Evolutionary conservation across 1,140 invertebrate genomes (phyloP), one percentile per base, ranked within the genome.

Genomic region (Cydia amplana): DNA sequence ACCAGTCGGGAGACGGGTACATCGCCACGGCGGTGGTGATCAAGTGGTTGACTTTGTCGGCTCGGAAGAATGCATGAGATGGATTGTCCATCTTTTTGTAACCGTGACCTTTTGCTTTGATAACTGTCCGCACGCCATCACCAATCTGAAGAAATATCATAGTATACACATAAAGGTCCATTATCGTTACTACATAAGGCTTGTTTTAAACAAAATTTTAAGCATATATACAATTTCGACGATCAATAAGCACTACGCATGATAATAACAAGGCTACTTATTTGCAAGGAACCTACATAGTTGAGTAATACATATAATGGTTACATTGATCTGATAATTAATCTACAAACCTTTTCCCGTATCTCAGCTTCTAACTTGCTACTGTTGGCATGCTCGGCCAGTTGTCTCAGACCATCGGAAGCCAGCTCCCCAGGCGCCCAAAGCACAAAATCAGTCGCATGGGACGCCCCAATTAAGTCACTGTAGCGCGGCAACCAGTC

Each of bases 1-100:
- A 92, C 91, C 91, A 92, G 65, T 92, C 91, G 0, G 91, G 91
- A 2, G 91, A 92, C 0, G 91, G 91, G 65, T 85, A 76, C 3
- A 92, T 25, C 0, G 81, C 88, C 0, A 91, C 79, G 0, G 84
- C 86, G 1, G 84, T 85, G 1, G 87, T 86, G 43, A 91, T 75
- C 4, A 92, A 55, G 63, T 92, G 89, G 63, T 90, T 81, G 2
- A 75, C 79, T 72, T 85, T 88, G 51, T 92, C 87, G 0, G 82
- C 79, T 18, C 91, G 84, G 73, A 91, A 88, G 78, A 89, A 86
- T 1, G 89, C 81, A 32, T 87, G 89, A 0, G 88, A 86, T 1
- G 91, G 87, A 28, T 80, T 81, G 23, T 72, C 81, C 91, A 91
- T 91, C 74, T 88, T 90, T 0, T 78, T 84, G 46, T 91, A 89